Evolutionary conservation across 2,797 vertebrate species (phyloP).

Genomic region (Morus bassanus): DNA sequence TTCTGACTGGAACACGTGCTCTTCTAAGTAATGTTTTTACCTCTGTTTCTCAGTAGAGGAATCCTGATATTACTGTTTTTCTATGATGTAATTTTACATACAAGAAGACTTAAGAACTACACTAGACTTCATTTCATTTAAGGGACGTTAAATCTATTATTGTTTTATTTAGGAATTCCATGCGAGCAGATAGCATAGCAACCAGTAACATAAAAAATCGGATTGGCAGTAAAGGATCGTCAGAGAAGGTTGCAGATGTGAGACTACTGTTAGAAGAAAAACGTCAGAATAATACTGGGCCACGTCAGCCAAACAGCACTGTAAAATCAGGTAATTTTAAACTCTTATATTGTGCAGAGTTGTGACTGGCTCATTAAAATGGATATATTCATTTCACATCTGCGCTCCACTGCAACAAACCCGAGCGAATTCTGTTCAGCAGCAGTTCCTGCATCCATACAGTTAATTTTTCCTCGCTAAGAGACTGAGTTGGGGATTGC

Average conservation of each 20-base stretch:
- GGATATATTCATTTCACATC: background rate
- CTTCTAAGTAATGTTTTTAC: background rate
- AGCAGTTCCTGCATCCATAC: background rate
- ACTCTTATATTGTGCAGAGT: background rate
- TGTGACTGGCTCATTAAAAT: background rate
- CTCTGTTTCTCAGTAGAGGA: background rate
- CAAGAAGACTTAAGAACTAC: background rate
- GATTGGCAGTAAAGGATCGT: constrained; percentile 84
- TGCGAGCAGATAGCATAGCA: constrained; percentile 78
- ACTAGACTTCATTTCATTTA: background rate
- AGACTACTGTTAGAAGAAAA: constrained; percentile 94
- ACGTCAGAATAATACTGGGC: constrained; percentile 81
- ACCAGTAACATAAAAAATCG: constrained; percentile 82
- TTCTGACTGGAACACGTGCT: background rate
- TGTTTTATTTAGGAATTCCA: constrained; percentile 81
- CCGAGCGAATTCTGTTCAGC: background rate
- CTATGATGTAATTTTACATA: background rate
- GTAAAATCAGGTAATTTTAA: constrained; percentile 82
- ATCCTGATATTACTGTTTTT: background rate
- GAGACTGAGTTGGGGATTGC: background rate
- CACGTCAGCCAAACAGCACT: constrained; percentile 68
- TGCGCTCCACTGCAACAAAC: background rate
- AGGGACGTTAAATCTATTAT: background rate
- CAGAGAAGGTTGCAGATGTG: constrained; percentile 88
- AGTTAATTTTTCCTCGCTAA: background rate